Base-by-base conservation (phyloP, 2,797 vertebrate genomes). In the Siniperca scherzeri region DNA sequence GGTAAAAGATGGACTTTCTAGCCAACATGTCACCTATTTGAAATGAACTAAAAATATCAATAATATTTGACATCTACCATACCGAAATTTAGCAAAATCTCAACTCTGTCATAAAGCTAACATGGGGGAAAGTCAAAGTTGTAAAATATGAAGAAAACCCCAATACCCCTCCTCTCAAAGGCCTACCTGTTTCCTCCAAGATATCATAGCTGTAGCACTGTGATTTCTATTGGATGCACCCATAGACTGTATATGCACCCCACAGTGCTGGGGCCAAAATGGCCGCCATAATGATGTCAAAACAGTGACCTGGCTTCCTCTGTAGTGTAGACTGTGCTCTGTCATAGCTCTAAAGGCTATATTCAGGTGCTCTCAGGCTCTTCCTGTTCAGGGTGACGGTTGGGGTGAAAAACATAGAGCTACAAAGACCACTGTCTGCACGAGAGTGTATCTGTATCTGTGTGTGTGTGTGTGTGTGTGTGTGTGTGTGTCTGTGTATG, bases 221-320 rank as follows among this genome's bases (percentile, higher is more conserved):
- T 14, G 14, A 22, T 44, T 62, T 62, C 33, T 46, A 56, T 42
- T 60, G 6, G 53, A 65, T 48, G 36, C 17, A 48, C 7, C 36
- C 5, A 36, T 36, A 36, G 36, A 7, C 36, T 36, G 0, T 36
- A 36, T 36, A 61, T 48, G 36, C 17, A 42, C 36, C 66, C 30
- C 36, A 25, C 57, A 42, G 62, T 36, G 56, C 59, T 76, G 77
- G 77, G 67, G 52, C 90, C 91, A 93, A 94, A 91, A 94, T 94
- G 93, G 92, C 84, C 33, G 67, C 86, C 81, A 7, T 44, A 30
- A 5, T 70, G 75, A 80, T 70, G 72, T 74, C 52, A 82, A 62
- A 55, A 65, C 69, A n/a, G 59, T 74, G 78, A 76, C 70, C 81
- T 52, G 56, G 69, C 77, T 77, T 83, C 83, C 72, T 87, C 70